These are phyloP conservation scores for Diplolepis rosae DNA, from an alignment of 2,888 invertebrate genomes.

Conservation along the genomic window DNA sequence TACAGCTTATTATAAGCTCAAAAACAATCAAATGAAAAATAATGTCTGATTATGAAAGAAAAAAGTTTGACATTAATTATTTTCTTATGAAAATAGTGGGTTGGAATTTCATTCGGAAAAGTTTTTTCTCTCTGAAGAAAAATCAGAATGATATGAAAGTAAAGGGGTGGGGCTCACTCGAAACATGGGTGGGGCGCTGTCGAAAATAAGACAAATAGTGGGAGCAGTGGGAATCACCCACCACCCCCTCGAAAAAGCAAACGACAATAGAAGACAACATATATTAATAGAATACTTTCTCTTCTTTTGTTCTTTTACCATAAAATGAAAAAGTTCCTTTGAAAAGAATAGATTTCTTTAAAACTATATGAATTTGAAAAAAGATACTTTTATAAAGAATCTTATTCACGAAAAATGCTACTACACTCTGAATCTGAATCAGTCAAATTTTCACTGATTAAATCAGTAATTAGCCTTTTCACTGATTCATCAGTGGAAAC, in stretches of 20 bases:
- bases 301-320: neutral
- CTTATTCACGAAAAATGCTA: too few species aligned
- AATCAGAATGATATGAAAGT: neutral
- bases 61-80: neutral
- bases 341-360: neutral
- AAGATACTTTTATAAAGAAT: too few species aligned
- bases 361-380: too few species aligned
- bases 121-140: neutral
- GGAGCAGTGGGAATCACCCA: neutral
- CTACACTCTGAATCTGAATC: too few species aligned
- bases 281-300: neutral
- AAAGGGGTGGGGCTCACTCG: constrained; percentile 2
- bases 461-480: too few species aligned
- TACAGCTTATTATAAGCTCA: too few species aligned
- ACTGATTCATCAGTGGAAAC: too few species aligned
- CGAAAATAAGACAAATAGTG: constrained; percentile 24
- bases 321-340: neutral
- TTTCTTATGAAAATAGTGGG: neutral
- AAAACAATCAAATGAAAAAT: too few species aligned
- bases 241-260: neutral
- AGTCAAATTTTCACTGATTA: too few species aligned
- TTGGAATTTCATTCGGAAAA: neutral
- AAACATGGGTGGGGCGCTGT: constrained; percentile 19
- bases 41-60: too few species aligned
- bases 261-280: constrained; percentile 8